Conservation (phyloP, 2,113 vertebrate species). For the Oreotragus oreotragus region DNA sequence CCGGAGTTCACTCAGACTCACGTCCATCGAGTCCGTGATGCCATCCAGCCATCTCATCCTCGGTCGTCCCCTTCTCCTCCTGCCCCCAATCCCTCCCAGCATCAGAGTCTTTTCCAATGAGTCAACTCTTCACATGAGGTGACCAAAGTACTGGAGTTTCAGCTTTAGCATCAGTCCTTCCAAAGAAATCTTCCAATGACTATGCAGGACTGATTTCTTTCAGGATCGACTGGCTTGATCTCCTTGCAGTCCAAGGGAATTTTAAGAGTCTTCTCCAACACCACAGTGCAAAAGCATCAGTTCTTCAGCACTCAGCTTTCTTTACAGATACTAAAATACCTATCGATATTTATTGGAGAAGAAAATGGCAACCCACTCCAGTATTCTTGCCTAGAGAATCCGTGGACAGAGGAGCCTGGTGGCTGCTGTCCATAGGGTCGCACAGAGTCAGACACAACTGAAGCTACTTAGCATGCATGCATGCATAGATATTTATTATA, state of each 20-base stretch:
- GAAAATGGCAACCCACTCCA: neutral
- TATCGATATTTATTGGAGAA: neutral
- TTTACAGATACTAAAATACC: neutral
- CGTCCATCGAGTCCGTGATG: no score
- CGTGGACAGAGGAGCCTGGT: no score
- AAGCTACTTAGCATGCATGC: no score
- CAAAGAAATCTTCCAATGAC: no score
- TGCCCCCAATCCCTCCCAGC: no score
- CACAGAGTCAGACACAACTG: neutral
- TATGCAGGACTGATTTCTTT: neutral
- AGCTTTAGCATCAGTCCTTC: neutral
- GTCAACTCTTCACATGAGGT: no score
- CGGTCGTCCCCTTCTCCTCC: no score
- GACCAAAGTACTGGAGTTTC: no score
- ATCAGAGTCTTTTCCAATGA: no score
- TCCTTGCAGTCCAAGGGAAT: neutral
- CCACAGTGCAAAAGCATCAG: neutral
- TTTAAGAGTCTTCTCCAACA: neutral
- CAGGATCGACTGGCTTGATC: neutral
- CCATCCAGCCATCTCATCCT: no score
- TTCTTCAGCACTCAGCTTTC: neutral
- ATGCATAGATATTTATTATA: neutral
- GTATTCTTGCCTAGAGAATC: neutral
- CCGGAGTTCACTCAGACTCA: no score
- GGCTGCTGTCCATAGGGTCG: neutral